phyloP scores from a whole-genome alignment of 2,797 vertebrate species.

The Craterocephalus amniculus region DNA sequence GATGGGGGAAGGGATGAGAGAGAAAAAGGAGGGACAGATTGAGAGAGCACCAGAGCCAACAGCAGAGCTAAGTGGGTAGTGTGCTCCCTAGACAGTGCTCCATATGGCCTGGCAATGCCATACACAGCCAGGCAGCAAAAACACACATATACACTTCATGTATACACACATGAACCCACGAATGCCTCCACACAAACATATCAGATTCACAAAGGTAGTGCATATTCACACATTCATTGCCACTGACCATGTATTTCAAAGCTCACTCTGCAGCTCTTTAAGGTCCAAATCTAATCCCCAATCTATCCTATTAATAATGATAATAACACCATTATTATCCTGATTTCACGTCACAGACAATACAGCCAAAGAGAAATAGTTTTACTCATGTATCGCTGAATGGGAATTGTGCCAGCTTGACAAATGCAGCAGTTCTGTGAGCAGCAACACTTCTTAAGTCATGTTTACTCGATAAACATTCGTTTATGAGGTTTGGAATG shows the following conservation, averaged over 20 bases:
- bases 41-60: constrained; percentile 79
- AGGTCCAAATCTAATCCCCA: not conserved
- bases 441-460: not conserved
- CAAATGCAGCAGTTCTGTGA: not conserved
- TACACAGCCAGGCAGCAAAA: constrained; percentile 68
- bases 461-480: not conserved
- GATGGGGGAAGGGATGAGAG: constrained; percentile 27
- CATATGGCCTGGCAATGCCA: constrained; percentile 83
- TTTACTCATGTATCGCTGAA: not conserved
- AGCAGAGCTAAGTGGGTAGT: constrained; percentile 83
- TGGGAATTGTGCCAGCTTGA: not conserved
- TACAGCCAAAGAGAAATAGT: not conserved
- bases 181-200: constrained; percentile 53
- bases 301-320: no score
- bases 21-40: constrained; percentile 74
- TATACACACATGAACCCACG: constrained; percentile 35
- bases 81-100: constrained; percentile 82
- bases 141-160: constrained; percentile 56
- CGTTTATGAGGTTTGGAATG: not conserved
- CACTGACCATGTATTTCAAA: constrained; percentile 26
- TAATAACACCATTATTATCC: not conserved
- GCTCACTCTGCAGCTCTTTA: constrained; percentile 13
- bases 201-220: constrained; percentile 29
- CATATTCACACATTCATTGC: constrained; percentile 44
- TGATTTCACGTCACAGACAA: not conserved